Evolutionary conservation across 2,888 invertebrate genomes (phyloP).

Genomic region (Tenodera sinensis): DNA sequence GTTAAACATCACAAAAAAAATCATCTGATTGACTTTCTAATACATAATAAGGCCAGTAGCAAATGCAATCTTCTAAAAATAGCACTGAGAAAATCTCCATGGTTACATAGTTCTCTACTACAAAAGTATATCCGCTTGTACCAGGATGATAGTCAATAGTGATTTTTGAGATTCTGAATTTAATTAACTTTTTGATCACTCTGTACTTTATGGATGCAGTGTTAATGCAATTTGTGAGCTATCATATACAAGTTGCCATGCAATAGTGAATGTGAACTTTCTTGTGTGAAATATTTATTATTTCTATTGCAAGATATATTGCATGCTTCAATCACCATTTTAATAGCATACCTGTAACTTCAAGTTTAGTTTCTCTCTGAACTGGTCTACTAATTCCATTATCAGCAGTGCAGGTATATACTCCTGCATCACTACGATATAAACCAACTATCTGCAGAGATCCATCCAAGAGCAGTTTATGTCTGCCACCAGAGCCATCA

Average conservation of each 20-base stretch:
- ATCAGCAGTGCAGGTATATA: slow-evolving; percentile 80
- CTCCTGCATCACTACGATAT: slow-evolving; percentile 75
- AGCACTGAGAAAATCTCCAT: too few species aligned
- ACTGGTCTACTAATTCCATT: slow-evolving; percentile 70
- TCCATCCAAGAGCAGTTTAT: slow-evolving; percentile 64
- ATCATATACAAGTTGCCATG: background rate
- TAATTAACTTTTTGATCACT: too few species aligned
- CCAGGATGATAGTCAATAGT: too few species aligned
- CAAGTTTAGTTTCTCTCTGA: slow-evolving; percentile 63
- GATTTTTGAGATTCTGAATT: too few species aligned
- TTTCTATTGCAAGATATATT: background rate
- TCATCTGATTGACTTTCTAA: too few species aligned
- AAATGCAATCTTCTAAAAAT: too few species aligned
- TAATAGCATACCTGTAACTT: slow-evolving; percentile 64
- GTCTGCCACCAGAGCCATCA: slow-evolving; percentile 67
- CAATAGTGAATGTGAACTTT: background rate
- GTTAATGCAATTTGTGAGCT: background rate
- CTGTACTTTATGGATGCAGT: background rate
- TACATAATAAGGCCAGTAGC: too few species aligned
- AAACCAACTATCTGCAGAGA: slow-evolving; percentile 80
- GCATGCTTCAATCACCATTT: background rate
- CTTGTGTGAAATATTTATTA: background rate
- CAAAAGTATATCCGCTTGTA: too few species aligned
- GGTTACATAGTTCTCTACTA: too few species aligned
- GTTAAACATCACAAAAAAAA: too few species aligned